Evolutionary conservation across 1,140 invertebrate genomes (phyloP).

Genomic region (Bombus pascuorum): DNA sequence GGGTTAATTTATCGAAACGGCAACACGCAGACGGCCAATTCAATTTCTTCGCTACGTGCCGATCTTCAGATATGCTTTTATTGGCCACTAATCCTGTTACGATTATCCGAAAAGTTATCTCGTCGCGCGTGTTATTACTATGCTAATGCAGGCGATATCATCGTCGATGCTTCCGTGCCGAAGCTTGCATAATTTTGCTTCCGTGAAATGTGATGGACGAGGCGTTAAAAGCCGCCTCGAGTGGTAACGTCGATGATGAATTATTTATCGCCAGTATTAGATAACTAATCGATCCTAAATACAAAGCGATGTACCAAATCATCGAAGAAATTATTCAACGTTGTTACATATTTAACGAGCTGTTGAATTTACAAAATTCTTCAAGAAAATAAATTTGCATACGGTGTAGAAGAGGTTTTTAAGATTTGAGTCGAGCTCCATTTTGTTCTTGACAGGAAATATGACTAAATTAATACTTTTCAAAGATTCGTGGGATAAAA

Average conservation of each 20-base stretch:
- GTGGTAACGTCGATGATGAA: neutral
- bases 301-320: neutral
- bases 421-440: neutral
- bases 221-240: constrained; percentile 6
- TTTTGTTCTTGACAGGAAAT: neutral
- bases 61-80: neutral
- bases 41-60: neutral
- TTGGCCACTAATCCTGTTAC: constrained; percentile 22
- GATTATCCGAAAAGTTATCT: constrained; percentile 15
- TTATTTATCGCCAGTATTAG: neutral
- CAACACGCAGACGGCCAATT: neutral
- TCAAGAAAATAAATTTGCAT: neutral
- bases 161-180: constrained; percentile 1
- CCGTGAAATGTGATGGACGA: neutral
- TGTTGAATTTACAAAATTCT: neutral
- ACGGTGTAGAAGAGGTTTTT: neutral
- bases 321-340: too few relatives aligned
- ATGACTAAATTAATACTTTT: rapidly evolving
- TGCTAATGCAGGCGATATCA: constrained; percentile 36
- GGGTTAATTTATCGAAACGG: neutral
- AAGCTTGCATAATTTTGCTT: constrained; percentile 7
- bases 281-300: neutral
- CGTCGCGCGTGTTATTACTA: constrained; percentile 31
- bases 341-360: too few relatives aligned
- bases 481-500: neutral